These are phyloP conservation scores for Forficula auricularia DNA, from an alignment of 1,140 invertebrate genomes.

Conservation along the genomic window DNA sequence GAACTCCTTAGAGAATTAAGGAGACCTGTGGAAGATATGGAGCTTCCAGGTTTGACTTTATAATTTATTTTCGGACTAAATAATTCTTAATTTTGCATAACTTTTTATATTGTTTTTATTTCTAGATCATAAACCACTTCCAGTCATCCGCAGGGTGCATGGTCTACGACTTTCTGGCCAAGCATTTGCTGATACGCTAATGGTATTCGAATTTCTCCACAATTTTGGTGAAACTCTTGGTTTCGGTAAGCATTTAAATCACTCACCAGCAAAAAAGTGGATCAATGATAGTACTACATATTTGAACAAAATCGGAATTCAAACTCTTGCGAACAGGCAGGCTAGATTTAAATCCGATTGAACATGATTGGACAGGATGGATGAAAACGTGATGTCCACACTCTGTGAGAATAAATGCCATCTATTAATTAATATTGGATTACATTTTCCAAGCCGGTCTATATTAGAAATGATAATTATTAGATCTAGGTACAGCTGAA, in stretches of 20 bases:
- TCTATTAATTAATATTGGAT: too few relatives aligned
- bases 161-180: slow-evolving; percentile 66
- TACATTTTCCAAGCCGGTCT: too few relatives aligned
- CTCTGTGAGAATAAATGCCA: too few relatives aligned
- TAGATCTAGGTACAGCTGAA: too few relatives aligned
- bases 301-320: not conserved
- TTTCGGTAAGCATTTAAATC: slow-evolving; percentile 45
- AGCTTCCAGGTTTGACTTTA: slow-evolving; percentile 37
- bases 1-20: slow-evolving; percentile 68
- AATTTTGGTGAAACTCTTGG: slow-evolving; percentile 88
- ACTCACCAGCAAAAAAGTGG: too few relatives aligned
- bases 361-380: too few relatives aligned
- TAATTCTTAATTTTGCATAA: too few relatives aligned
- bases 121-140: slow-evolving; percentile 48
- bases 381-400: too few relatives aligned
- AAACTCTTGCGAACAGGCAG: too few relatives aligned
- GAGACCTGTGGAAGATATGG: slow-evolving; percentile 74
- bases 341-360: too few relatives aligned
- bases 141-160: slow-evolving; percentile 56
- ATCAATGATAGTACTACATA: too few relatives aligned
- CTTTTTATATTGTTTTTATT: slow-evolving; percentile 7
- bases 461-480: too few relatives aligned
- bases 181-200: slow-evolving; percentile 77
- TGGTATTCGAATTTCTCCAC: slow-evolving; percentile 88
- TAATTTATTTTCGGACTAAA: slow-evolving; percentile 8